Evolutionary conservation across 2,888 invertebrate species (phyloP), one percentile per base, ranked within the genome.

Genomic region (Scaptomyza parva): DNA sequence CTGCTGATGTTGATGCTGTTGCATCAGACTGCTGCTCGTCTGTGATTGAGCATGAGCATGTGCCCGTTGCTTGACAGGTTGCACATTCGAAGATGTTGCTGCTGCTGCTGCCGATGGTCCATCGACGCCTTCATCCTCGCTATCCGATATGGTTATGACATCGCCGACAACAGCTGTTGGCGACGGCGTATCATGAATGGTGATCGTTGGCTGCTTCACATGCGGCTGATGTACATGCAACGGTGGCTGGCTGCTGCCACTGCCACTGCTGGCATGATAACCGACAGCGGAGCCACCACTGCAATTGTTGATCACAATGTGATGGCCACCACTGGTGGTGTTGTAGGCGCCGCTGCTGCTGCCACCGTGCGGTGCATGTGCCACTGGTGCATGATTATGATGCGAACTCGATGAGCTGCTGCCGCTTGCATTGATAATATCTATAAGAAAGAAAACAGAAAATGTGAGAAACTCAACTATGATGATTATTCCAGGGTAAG

Each of bases 131-230:
- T 98, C 98, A 89, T 98, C 98, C 90, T 98, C 98, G 83, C 97
- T 98, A 91, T 98, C 98, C 17, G 97, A 97, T 87, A 98, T 97
- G 40, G 98, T 98, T 89, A 99, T 98, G 17, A 74, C 74, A 41
- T 74, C 74, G 35, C 75, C 70, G 8, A 70, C 65, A 81, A 98
- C 97, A 59, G 98, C 97, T 43, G 97, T 96, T 3, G 98, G 98
- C 28, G 98, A 98, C 1, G 98, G 98, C 24, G 98, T 97, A 92
- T 98, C 98, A 77, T 97, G 95, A 86, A 98, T 98, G 59, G 98
- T 98, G 89, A 98, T 98, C 14, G 98, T 98, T 89, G 97, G 97
- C 65, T 92, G 91, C 73, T 91, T 91, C 33, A 91, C 87, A 62
- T 85, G 70, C 40, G 37, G 37, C 53, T 89, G 86, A 54, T 88